Conservation (phyloP, 2,797 vertebrate species). For the Enteromius argenteus region DNA sequence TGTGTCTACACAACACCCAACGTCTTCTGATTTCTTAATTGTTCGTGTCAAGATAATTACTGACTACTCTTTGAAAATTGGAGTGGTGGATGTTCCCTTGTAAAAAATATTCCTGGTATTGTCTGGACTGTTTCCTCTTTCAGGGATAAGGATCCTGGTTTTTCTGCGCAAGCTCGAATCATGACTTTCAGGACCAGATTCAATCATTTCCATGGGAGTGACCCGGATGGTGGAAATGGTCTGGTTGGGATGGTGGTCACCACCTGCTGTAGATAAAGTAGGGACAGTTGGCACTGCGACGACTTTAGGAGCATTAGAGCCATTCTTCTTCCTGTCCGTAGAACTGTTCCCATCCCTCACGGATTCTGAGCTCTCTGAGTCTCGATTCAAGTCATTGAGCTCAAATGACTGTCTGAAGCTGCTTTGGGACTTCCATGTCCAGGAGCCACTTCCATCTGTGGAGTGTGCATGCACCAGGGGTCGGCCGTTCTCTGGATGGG, state of each 20-base stretch:
- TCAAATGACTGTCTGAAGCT: conserved; percentile 90
- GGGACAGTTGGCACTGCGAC: conserved; percentile 69
- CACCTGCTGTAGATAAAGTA: conserved; percentile 74
- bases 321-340: conserved; percentile 86
- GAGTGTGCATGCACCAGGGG: conserved; percentile 90
- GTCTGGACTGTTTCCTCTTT: conserved; percentile 93
- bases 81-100: conserved; percentile 92
- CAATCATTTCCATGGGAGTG: conserved; percentile 88
- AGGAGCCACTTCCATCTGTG: conserved; percentile 90
- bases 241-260: conserved; percentile 74
- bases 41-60: conserved; percentile 3
- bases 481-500: conserved; percentile 89
- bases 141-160: conserved; percentile 93
- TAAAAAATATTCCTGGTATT: conserved; percentile 97
- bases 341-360: conserved; percentile 86
- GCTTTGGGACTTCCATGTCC: conserved; percentile 94
- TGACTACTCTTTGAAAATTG: conserved; percentile 87
- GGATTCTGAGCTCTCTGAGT: conserved; percentile 92
- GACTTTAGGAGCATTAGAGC: conserved; percentile 69
- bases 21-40: neutral
- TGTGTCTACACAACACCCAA: neutral
- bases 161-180: conserved; percentile 93
- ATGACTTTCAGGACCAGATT: conserved; percentile 85
- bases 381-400: conserved; percentile 93
- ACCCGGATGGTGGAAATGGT: conserved; percentile 92